A percentile compares a stretch with the other conserved stretches of the same genome.
Conservation (phyloP, 2,888 invertebrate genomes). For the Pantelozetes paolii region DNA sequence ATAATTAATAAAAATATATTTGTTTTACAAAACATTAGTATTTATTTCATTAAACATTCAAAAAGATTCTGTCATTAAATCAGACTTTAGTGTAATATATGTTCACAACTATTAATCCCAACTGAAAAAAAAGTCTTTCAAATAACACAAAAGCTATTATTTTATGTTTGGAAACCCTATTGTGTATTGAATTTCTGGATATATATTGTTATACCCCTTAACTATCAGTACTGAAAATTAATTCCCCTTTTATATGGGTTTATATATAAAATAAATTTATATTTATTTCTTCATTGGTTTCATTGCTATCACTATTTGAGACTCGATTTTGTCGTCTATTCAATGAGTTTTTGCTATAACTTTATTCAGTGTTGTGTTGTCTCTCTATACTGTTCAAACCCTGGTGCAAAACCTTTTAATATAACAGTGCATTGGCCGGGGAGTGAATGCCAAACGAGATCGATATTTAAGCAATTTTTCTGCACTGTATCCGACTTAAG, state of each 20-base stretch:
- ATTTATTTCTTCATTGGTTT: not conserved
- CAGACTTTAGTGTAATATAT: not conserved
- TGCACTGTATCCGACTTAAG: conserved; percentile 24
- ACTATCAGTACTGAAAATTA: not conserved
- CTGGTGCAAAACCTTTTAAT: conserved; percentile 13
- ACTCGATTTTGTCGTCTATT: not conserved
- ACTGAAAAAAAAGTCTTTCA: not conserved
- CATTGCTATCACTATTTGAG: not conserved
- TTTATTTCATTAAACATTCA: not conserved
- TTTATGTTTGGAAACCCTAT: not conserved
- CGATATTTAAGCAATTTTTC: conserved; percentile 28
- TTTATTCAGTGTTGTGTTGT: not conserved
- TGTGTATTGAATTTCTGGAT: not conserved
- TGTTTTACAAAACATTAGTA: not conserved
- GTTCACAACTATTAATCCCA: conserved; percentile 14
- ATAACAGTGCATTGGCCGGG: not conserved
- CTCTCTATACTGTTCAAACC: not conserved
- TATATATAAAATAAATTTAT: not conserved
- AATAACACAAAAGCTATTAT: conserved; percentile 13
- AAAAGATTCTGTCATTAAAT: not conserved
- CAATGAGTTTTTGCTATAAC: not conserved
- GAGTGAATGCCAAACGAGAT: conserved; percentile 30
- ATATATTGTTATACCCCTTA: not conserved
- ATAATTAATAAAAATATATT: not conserved
- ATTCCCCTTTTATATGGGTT: not conserved